Base-by-base conservation (phyloP, 1,140 invertebrate species). In the Colletes latitarsis region DNA sequence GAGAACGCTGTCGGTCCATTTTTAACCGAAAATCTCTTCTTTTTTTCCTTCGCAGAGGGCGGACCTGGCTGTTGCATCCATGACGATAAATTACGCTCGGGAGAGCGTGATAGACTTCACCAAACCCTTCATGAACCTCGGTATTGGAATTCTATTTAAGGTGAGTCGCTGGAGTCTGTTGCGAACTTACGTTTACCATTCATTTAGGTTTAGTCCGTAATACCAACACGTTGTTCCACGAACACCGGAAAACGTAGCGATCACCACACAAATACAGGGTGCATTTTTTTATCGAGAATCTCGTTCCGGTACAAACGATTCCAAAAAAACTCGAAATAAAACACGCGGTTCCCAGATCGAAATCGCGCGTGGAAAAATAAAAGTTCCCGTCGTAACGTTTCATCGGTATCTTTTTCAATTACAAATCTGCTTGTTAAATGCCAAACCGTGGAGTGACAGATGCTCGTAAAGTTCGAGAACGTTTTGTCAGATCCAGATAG, bases 71-170 rank as follows among this genome's bases (percentile, higher is more conserved):
- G 96, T 97, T 10, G 96, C 96, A 6, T 96, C 96, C 43, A 95
- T 97, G 94, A 97, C 96, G 21, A 97, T 98, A 82, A 98, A 97
- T 89, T 97, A 97, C 85, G 96, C 97, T 70, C 94, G 97, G 79
- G 97, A 98, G 91, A 96, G 95, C 90, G 97, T 96, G 21, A 98
- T 98, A 80, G 97, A 98, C 93, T 98, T 98, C 92, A 98, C 97
- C 4, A 98, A 97, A 90, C 97, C 97, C 10, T 98, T 97, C 92
- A 97, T 98, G 96, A 97, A 97, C 90, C 94, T 97, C 5, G 96
- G 97, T 52, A 97, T 98, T 88, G 96, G 96, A 81, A 97, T 98
- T 85, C 93, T 98, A 49, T 97, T 97, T 90, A 96, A 96, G 94
- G 95, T 95, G 94, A 90, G 87, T 77, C 72, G 15, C n/a, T 75